Base-by-base conservation (phyloP, 2,888 invertebrate species). In the Trachelus iudaicus region DNA sequence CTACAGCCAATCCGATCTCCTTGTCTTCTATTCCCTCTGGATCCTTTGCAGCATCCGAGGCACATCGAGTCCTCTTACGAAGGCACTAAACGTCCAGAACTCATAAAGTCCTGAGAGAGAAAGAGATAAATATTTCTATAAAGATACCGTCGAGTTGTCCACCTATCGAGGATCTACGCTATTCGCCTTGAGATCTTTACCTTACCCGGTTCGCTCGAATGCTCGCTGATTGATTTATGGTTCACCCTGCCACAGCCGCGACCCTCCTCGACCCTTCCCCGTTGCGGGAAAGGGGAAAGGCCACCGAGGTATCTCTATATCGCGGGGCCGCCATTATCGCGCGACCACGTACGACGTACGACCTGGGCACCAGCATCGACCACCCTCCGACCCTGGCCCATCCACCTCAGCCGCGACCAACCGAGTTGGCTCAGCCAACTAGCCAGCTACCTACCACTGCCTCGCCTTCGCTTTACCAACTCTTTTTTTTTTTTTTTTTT, bases 181-280 rank as follows among this genome's bases (percentile, higher is more conserved):
- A 40, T 33, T 30, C 30, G 30, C 33, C 30, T 6, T 30, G 11
- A 33, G 77, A 33, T 69, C 69, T 81, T 79, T 80, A 78, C 80
- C 82, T 79, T 80, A 81, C 81, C 80, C 75, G 80, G 79, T 81
- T 78, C 80, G 79, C 81, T 82, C 81, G 79, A 83, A 84, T 84
- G 82, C 82, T 81, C 79, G 79, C 81, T 87, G 88, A 89, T 88
- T 88, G 89, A 89, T 89, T 89, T 89, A 88, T 86, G 86, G 85
- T 83, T 84, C 84, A 87, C 88, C 85, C 87, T 85, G 85, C 82
- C 87, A 84, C 2, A 81, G 79, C 82, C 80, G 73, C 83, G 85
- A 86, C 86, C 86, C 84, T 83, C 81, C 80, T 80, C 77, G 75
- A 85, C 73, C 75, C 23, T 31, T n/a, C 75, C 76, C 34, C 30